These are phyloP conservation scores for Ataeniobius toweri DNA, from an alignment of 2,797 vertebrate genomes.

Conservation along the genomic window DNA sequence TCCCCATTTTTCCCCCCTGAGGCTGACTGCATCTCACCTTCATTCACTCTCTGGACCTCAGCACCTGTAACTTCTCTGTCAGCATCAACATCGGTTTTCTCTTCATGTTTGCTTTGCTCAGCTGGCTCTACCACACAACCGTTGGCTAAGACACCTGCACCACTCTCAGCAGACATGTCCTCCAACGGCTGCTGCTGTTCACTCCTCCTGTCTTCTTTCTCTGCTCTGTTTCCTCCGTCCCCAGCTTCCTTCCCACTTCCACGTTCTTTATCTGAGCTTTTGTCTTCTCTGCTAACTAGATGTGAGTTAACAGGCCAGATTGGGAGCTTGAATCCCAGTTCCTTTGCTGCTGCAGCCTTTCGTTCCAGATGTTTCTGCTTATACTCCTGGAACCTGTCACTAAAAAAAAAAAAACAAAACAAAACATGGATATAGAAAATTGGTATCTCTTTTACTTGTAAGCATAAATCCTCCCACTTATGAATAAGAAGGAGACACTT, in stretches of 20 bases:
- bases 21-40: slow-evolving; percentile 28
- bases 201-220: slow-evolving; percentile 22
- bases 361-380: slow-evolving; percentile 76
- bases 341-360: slow-evolving; percentile 69
- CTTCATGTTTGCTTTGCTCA: slow-evolving; percentile 32
- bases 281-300: slow-evolving; percentile 23
- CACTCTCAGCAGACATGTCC: slow-evolving; percentile 16
- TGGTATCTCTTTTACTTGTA: background rate
- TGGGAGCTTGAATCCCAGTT: slow-evolving; percentile 55
- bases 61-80: slow-evolving; percentile 27
- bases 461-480: background rate
- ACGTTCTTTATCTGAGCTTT: slow-evolving; percentile 35
- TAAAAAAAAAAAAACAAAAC: slow-evolving; percentile 50
- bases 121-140: slow-evolving; percentile 30
- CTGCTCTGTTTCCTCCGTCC: slow-evolving; percentile 41
- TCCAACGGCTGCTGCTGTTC: slow-evolving; percentile 38
- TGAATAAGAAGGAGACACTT: background rate
- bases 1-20: slow-evolving; percentile 35
- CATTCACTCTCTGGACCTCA: slow-evolving; percentile 32
- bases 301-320: slow-evolving; percentile 7
- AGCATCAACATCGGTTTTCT: slow-evolving; percentile 25
- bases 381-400: slow-evolving; percentile 74
- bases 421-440: background rate
- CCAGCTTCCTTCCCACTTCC: slow-evolving; percentile 53
- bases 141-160: slow-evolving; percentile 34